phyloP scores from a whole-genome alignment of 2,113 vertebrate genomes.

The Erythrolamprus reginae region DNA sequence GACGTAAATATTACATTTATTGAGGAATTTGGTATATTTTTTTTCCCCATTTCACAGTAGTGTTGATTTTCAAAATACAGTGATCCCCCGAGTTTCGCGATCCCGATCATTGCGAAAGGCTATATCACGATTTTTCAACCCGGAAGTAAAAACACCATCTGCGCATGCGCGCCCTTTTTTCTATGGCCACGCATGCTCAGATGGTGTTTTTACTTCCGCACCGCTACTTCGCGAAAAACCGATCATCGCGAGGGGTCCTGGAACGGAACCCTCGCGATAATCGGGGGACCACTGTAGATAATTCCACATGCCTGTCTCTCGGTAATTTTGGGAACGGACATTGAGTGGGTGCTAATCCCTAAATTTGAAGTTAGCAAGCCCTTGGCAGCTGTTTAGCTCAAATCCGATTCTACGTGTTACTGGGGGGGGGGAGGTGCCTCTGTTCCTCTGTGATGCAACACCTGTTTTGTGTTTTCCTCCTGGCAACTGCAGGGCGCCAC shows the following conservation, averaged over 20 bases:
- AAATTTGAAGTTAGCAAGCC: neutral
- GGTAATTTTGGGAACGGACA: neutral
- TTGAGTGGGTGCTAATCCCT: neutral
- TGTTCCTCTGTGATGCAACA: neutral
- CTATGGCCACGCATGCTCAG: too few relatives aligned
- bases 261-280: too few relatives aligned
- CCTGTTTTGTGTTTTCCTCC: neutral
- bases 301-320: neutral
- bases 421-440: neutral
- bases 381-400: neutral
- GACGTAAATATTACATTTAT: neutral
- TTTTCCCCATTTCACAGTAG: neutral
- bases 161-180: too few relatives aligned
- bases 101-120: too few relatives aligned
- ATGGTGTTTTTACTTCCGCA: too few relatives aligned
- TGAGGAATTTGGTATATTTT: neutral
- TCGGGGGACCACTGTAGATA: too few relatives aligned
- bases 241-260: too few relatives aligned
- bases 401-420: neutral
- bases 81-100: too few relatives aligned
- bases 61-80: neutral
- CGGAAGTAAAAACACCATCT: too few relatives aligned
- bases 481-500: conserved; percentile 72
- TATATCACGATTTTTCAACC: too few relatives aligned
- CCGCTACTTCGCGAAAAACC: too few relatives aligned